Conservation (phyloP, 1,140 invertebrate genomes). For the Lethrus apterus region DNA sequence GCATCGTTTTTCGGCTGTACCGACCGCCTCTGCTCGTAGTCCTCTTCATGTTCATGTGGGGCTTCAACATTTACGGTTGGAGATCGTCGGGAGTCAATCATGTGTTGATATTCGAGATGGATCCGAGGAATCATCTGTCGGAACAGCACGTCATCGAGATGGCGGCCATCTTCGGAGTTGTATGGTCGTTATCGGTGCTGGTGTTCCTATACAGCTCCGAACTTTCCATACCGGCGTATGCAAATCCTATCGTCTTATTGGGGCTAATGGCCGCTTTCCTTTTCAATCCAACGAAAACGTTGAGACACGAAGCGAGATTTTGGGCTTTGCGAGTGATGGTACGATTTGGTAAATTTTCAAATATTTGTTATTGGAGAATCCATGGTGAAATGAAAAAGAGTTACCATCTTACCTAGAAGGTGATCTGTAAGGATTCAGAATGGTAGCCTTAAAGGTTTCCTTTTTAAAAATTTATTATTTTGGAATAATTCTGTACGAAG, state of each 20-base stretch:
- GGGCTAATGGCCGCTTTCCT: constrained; percentile 65
- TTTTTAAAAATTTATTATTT: no score
- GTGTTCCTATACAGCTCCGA: constrained; percentile 61
- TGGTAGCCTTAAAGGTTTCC: no score
- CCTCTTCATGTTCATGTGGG: constrained; percentile 77
- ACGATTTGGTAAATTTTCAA: background rate
- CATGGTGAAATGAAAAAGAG: no score
- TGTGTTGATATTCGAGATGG: constrained; percentile 88
- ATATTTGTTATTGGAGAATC: no score
- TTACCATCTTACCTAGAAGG: no score
- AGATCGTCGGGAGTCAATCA: constrained; percentile 85
- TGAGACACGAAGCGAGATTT: constrained; percentile 68
- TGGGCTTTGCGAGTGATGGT: constrained; percentile 43
- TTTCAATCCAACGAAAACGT: constrained; percentile 72
- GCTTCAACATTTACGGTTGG: constrained; percentile 87
- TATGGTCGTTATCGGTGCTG: constrained; percentile 69
- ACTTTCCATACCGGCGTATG: constrained; percentile 69
- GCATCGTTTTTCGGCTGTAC: constrained; percentile 62
- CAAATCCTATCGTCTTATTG: constrained; percentile 67
- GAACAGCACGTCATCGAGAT: constrained; percentile 86
- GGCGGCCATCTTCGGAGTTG: constrained; percentile 73
- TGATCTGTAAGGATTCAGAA: no score
- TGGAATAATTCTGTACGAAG: no score
- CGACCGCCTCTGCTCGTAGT: constrained; percentile 76
- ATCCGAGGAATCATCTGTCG: constrained; percentile 79